Base-by-base conservation (phyloP, 1,140 invertebrate species). In the Achroia grisella region DNA sequence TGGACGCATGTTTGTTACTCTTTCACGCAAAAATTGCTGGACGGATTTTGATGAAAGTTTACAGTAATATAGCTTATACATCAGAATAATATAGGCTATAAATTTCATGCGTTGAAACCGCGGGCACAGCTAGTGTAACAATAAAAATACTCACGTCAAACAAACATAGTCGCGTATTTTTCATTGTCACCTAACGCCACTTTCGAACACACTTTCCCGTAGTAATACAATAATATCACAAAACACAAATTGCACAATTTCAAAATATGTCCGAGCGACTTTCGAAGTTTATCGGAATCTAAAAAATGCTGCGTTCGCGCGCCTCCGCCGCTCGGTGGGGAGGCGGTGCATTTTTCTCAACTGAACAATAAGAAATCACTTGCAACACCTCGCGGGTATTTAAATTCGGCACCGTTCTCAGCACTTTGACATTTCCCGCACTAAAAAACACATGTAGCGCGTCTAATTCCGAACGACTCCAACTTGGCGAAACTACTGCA, bases 251-350 rank as follows among this genome's bases (percentile, higher is more conserved):
- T 49, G 52, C 57, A 71, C 54, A 56, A 56, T 54, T 59, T 56
- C 33, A 52, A 51, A 61, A 48, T 32, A 61, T 62, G 52, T 55
- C 55, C 51, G 52, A 44, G 48, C 53, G 65, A 71, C 71, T 74
- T 71, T 71, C 62, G 48, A 71, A 66, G 52, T 66, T 52, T 70
- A 70, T 60, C 55, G 60, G 58, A 59, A 66, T 67, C 51, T 64
- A 59, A 61, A 57, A 64, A 63, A 64, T 58, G 61, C 61, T 34
- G 39, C 35, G 54, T 61, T 64, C 54, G 33, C 58, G 56, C 62
- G 54, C 60, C 66, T 53, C 49, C 51, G 54, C 35, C 50, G 44
- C 53, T 51, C 42, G 32, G 42, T 46, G 27, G 37, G 44, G 42
- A 41, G 9, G 12, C 33, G n/a, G 15, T n/a, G 12, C 52, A 54